A percentile compares a stretch with the other conserved stretches of the same genome.
These are phyloP conservation scores for Volucella zonaria DNA, from an alignment of 2,888 invertebrate species.

Conservation along the genomic window DNA sequence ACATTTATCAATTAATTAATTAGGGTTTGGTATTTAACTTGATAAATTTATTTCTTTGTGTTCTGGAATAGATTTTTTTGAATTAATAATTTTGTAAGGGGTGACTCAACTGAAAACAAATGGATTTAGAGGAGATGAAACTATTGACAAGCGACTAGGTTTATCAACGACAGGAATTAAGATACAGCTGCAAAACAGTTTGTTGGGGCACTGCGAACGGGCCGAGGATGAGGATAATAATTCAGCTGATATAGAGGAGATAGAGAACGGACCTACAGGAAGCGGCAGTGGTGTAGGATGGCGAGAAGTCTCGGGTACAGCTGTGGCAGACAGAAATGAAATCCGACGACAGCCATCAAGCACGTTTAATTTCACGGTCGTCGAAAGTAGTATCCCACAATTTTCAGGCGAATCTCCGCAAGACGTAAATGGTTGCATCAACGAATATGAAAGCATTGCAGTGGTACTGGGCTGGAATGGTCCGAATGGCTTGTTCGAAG, in stretches of 20 bases:
- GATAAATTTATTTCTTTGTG: no score
- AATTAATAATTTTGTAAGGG: background rate
- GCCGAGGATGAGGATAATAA: background rate
- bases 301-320: no score
- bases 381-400: background rate
- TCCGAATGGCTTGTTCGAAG: no score
- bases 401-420: background rate
- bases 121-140: background rate
- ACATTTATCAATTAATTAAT: no score
- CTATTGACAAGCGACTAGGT: background rate
- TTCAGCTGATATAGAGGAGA: background rate
- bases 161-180: background rate
- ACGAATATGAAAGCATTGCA: background rate
- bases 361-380: no score
- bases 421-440: background rate
- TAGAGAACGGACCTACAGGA: background rate
- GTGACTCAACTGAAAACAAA: background rate
- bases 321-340: no score
- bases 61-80: no score
- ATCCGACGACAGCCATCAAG: no score
- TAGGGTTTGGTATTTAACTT: no score
- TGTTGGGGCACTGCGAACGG: background rate
- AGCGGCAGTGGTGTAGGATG: background rate
- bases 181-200: background rate
- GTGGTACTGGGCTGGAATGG: constrained; percentile 33